phyloP scores from a whole-genome alignment of 2,888 invertebrate species.

The Abrostola triplasia region DNA sequence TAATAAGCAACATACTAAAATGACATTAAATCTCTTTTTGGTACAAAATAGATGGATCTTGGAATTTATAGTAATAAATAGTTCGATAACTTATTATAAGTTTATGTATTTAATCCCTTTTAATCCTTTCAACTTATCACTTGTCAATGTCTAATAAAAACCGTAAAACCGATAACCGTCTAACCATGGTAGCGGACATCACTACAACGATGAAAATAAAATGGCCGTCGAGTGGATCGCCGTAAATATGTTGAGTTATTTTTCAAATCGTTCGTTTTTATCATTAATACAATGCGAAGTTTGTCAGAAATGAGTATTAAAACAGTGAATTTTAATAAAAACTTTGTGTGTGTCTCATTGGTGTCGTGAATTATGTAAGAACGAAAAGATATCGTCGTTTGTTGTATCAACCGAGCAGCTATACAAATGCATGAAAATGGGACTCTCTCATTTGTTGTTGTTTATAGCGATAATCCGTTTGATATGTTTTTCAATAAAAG shows the following conservation, averaged over 20 bases:
- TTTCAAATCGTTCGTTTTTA: conserved; percentile 60
- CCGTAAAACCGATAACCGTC: conserved; percentile 21
- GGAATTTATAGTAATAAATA: no score
- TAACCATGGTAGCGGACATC: conserved; percentile 25
- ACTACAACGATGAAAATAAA: conserved; percentile 66
- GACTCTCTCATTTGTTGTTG: conserved; percentile 83
- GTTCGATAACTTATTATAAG: no score
- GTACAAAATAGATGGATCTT: no score
- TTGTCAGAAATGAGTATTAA: conserved; percentile 65
- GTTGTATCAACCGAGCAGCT: conserved; percentile 74
- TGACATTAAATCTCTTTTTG: no score
- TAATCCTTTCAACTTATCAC: no score
- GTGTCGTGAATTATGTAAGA: conserved; percentile 80
- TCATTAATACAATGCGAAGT: conserved; percentile 71
- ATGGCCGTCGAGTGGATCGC: conserved; percentile 78
- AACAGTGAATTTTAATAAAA: conserved; percentile 62
- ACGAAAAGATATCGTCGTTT: conserved; percentile 68
- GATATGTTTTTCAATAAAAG: conserved; percentile 70
- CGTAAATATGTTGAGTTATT: conserved; percentile 76
- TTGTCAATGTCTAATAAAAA: no score
- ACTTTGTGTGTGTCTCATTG: conserved; percentile 62
- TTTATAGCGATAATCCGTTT: conserved; percentile 74
- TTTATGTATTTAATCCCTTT: no score
- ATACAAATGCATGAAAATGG: conserved; percentile 86
- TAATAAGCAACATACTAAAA: no score